Base-by-base conservation (phyloP, 2,797 vertebrate species). In the Rhynchonycteris naso region DNA sequence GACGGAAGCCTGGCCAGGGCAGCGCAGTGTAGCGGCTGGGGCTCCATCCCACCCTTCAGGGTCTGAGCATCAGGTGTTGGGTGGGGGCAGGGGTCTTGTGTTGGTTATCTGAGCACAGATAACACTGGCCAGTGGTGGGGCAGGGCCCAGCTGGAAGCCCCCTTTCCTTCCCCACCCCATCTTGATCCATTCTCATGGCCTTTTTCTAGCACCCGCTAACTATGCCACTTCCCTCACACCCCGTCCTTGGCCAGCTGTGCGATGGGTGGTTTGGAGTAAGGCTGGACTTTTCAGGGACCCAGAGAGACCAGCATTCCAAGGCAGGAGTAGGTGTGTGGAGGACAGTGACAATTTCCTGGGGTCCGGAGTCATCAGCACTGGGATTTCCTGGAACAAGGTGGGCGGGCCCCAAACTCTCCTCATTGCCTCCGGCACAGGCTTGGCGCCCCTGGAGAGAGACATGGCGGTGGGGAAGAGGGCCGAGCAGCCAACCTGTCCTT, bases 161-260 rank as follows among this genome's bases (percentile, higher is more conserved):
- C 35, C 47, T 65, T 9, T 10, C 33, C 4, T 59, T 19, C 30
- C 30, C 54, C 1, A 1, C n/a, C 26, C 38, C 5, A 0, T 1
- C 2, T 11, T 1, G 0, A 0, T 0, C 1, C 1, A 0, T 0
- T 0, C 1, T 3, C 24, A 9, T 59, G 65, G 14, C 54, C 58
- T 26, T 43, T 35, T 22, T 19, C 28, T 21, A 61, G 30, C 3
- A 0, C 9, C 50, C 30, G 8, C 59, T n/a, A 5, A 26, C 14
- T 50, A 14, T n/a, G n/a, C 30, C 7, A 11, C 24, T 13, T 14
- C 13, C 13, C 26, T 65, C 63, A 1, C 5, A 33, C 26, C 7
- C 1, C 0, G 1, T 2, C n/a, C 65, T 11, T 0, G 21, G 81
- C 5, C 0, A 24, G 2, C n/a, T 1, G 61, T 7, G n/a, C 11